Evolutionary conservation across 2,888 invertebrate genomes (phyloP), one percentile per base, ranked within the genome.

Genomic region (Drosophila heteroneura): DNA sequence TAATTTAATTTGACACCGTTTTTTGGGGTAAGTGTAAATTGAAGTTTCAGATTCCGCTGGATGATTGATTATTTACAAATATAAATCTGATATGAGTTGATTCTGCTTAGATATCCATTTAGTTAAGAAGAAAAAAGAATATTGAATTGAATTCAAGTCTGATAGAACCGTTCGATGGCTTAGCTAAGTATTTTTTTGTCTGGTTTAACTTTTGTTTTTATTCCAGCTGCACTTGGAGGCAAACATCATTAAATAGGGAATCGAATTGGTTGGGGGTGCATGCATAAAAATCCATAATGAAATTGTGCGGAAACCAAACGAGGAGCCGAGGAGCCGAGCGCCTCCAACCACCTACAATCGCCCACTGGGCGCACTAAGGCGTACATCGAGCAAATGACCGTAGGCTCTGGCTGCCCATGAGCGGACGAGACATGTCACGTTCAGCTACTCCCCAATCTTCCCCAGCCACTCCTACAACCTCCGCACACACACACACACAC

Each of bases 261-360:
- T 51, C 26, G 35, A 56, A 69, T 30, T 49, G 69, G 66, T 77
- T 39, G 59, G 47, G 53, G 69, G 57, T 28, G 47, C 26, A 51
- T 67, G 67, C 66, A 79, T 75, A 85, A 79, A 88, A 76, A 64
- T 70, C 57, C 76, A 85, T 79, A 85, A 88, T 79, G 71, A 82
- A 88, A 82, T 85, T 88, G 89, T 67, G 83, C 82, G 72, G 79
- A 75, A 80, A 67, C 57, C 57, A 59, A 80, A 53, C 59, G 64
- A 56, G 28, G 41, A 41, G 44, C 35, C n/a, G 41, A 37, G 51
- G 49, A 30, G 19, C 30, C 22, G 22, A 26, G 28, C 22, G 53
- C 32, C 58, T 44, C 19, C 28, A 53, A 68, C 28, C 67, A 64
- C 52, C 65, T 26, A 52, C 33, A 33, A 26, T 51, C 28, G 10